phyloP scores from a whole-genome alignment of 2,113 vertebrate species.

The Etheostoma cragini region DNA sequence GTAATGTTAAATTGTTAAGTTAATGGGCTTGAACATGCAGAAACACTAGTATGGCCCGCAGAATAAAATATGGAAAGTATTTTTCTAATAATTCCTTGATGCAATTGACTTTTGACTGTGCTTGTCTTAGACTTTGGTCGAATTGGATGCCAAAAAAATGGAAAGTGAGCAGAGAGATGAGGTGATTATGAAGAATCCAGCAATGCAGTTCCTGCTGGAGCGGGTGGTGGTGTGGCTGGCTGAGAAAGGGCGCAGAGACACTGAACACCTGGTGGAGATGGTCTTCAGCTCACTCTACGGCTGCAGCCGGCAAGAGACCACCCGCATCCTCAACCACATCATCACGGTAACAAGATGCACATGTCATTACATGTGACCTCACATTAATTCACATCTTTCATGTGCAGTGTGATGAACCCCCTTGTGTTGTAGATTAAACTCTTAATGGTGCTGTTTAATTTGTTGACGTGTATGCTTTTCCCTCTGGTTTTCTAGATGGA shows the following conservation, averaged over 20 bases:
- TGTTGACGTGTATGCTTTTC: background rate
- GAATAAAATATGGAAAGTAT: background rate
- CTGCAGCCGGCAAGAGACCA: slow-evolving; percentile 88
- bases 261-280: slow-evolving; percentile 91
- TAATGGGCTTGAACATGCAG: background rate
- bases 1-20: background rate
- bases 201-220: slow-evolving; percentile 88
- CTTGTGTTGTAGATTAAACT: background rate
- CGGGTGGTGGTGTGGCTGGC: slow-evolving; percentile 90
- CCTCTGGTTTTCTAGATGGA: slow-evolving; percentile 85
- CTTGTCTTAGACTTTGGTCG: slow-evolving; percentile 81
- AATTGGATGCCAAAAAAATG: slow-evolving; percentile 64
- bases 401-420: background rate
- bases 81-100: background rate
- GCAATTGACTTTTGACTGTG: background rate
- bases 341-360: slow-evolving; percentile 81
- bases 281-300: slow-evolving; percentile 91
- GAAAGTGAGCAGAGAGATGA: slow-evolving; percentile 12
- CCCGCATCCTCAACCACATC: slow-evolving; percentile 88
- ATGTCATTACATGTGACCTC: background rate
- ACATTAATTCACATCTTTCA: background rate
- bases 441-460: background rate
- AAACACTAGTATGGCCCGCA: background rate
- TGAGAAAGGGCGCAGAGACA: slow-evolving; percentile 85
- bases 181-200: slow-evolving; percentile 79